Conservation (phyloP, 2,113 vertebrate genomes). For the Gallinago jamesoni region DNA sequence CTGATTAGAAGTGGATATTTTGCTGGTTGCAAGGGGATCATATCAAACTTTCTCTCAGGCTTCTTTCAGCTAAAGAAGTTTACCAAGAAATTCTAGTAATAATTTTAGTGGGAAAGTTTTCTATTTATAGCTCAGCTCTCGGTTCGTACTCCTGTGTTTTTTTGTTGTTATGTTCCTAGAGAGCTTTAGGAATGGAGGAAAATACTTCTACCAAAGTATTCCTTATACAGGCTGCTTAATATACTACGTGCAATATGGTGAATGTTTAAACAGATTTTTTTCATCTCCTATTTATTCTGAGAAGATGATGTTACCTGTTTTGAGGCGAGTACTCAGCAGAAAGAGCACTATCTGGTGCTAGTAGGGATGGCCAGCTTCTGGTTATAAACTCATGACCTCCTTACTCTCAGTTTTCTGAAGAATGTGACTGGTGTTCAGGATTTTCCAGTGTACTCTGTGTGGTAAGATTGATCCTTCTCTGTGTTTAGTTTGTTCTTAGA, state of each 20-base stretch:
- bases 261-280: not conserved
- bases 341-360: not conserved
- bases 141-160: not conserved
- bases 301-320: not conserved
- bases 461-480: not conserved
- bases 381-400: not conserved
- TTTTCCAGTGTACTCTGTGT: not conserved
- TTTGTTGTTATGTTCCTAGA: slow-evolving; percentile 40
- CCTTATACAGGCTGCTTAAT: not conserved
- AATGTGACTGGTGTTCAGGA: not conserved
- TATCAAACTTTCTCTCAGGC: slow-evolving; percentile 2
- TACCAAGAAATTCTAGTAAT: slow-evolving; percentile 37
- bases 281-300: not conserved
- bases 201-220: not conserved
- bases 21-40: not conserved
- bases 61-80: slow-evolving; percentile 15
- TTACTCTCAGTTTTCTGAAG: not conserved
- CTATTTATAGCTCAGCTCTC: slow-evolving; percentile 25
- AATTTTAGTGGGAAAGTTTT: slow-evolving; percentile 1
- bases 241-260: not conserved
- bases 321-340: not conserved
- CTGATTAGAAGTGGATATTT: not conserved
- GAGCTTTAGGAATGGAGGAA: not conserved
- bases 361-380: not conserved
- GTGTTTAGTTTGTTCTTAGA: not conserved